A percentile compares a stretch with the other conserved stretches of the same genome.
Evolutionary conservation across 1,140 invertebrate genomes (phyloP).

Genomic region (Drosophila nebulosa): DNA sequence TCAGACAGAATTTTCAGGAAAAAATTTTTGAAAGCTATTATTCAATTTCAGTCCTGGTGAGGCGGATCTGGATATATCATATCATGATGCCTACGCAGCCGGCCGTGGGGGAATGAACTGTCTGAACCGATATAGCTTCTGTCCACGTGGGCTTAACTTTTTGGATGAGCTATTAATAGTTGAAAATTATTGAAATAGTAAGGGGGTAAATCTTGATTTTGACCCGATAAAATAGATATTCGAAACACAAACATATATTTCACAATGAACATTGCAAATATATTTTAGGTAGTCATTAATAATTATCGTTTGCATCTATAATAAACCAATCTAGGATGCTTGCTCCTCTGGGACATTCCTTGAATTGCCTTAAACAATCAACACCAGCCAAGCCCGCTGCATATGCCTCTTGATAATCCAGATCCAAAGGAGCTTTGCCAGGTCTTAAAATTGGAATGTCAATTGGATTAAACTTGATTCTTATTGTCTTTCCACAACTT

Average conservation of each 20-base stretch:
- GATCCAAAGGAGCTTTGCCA: constrained; percentile 46
- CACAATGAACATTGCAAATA: not conserved
- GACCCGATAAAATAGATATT: not conserved
- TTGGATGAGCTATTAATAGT: constrained; percentile 42
- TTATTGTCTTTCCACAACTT: constrained; percentile 18
- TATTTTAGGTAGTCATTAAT: not conserved
- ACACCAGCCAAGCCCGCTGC: constrained; percentile 55
- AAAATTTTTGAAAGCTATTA: not conserved
- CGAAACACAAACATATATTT: not conserved
- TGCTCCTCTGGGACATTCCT: constrained; percentile 47
- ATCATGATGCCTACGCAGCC: constrained; percentile 60
- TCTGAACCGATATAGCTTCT: constrained; percentile 42
- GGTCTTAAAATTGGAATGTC: constrained; percentile 66
- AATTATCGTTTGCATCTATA: constrained; percentile 34
- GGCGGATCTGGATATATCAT: constrained; percentile 60
- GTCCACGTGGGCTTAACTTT: constrained; percentile 59
- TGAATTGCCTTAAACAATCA: constrained; percentile 48
- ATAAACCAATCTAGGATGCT: constrained; percentile 56
- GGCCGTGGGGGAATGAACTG: constrained; percentile 69
- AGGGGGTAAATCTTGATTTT: not conserved
- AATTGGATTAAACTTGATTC: not conserved
- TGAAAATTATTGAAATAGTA: constrained; percentile 21
- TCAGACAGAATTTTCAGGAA: not conserved
- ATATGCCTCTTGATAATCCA: constrained; percentile 45
- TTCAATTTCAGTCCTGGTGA: constrained; percentile 56